A percentile compares a stretch with the other conserved stretches of the same genome.
These are phyloP conservation scores for Auanema sp. DNA, from an alignment of 2,888 invertebrate species.

Conservation along the genomic window DNA sequence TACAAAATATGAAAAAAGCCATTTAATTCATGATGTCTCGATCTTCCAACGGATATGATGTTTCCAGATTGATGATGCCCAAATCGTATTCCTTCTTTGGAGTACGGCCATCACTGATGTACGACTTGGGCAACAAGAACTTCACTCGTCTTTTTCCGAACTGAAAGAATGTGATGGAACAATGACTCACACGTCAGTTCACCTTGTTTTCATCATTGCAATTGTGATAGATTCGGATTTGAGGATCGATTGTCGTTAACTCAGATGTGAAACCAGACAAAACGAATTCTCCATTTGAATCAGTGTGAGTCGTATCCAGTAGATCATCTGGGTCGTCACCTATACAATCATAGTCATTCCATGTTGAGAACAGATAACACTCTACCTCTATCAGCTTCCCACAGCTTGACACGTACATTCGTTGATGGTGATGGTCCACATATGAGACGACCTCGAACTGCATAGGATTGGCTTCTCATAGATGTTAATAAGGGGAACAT, in stretches of 20 bases:
- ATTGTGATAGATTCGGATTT: conserved; percentile 50
- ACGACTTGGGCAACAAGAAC: conserved; percentile 39
- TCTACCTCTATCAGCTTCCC: conserved; percentile 47
- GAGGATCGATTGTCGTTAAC: conserved; percentile 48
- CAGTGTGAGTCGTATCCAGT: conserved; percentile 49
- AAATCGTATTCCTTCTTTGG: conserved; percentile 40
- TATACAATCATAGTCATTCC: neutral
- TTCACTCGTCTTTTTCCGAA: conserved; percentile 37
- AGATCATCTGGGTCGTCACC: conserved; percentile 51
- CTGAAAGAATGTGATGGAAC: conserved; percentile 20
- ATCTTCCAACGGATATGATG: conserved; percentile 39
- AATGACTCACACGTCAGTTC: conserved; percentile 4
- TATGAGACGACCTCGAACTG: conserved; percentile 38
- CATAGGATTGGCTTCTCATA: conserved; percentile 28
- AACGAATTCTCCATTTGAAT: conserved; percentile 36
- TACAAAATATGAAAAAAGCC: conserved; percentile 18
- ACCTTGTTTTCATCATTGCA: conserved; percentile 50
- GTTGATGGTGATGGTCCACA: conserved; percentile 41
- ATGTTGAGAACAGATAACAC: neutral
- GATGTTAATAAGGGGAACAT: conserved; percentile 4
- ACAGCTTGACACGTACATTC: conserved; percentile 48
- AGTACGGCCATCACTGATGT: conserved; percentile 37
- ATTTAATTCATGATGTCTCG: conserved; percentile 25
- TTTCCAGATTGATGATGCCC: conserved; percentile 48
- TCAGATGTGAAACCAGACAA: conserved; percentile 43